Conservation (phyloP, 2,888 invertebrate species). For the Acanthococcus lagerstroemiae region DNA sequence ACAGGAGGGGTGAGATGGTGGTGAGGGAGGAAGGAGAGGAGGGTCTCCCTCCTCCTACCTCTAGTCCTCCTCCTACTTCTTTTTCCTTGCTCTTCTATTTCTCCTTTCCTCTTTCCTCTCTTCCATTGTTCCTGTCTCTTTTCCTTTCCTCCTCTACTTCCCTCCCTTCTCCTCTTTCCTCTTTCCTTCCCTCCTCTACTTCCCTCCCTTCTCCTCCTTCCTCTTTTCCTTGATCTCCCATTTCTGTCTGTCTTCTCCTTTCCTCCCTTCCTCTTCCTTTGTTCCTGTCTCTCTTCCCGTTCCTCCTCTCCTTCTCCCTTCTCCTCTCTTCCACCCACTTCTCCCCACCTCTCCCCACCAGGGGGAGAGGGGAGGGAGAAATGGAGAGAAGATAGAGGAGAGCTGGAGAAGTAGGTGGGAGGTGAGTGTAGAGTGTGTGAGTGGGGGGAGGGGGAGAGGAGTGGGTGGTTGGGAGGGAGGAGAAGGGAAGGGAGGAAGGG, state of each 20-base stretch:
- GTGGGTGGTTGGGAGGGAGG: too few species aligned
- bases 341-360: too few species aligned
- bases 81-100: background rate
- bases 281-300: background rate
- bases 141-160: background rate
- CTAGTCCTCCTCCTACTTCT: conserved; percentile 4
- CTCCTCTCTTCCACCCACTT: background rate
- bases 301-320: background rate
- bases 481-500: too few species aligned
- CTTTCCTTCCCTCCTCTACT: background rate
- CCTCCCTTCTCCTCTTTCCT: background rate
- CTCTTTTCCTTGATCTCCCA: background rate
- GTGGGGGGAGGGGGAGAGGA: conserved; percentile 4
- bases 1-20: background rate
- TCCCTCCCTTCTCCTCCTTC: background rate
- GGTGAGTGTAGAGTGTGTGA: too few species aligned
- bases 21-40: background rate
- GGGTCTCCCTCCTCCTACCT: background rate
- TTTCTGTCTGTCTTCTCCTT: background rate
- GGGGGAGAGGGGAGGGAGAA: conserved; percentile 52
- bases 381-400: conserved; percentile 41
- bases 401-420: too few species aligned
- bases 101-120: background rate
- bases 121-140: background rate
- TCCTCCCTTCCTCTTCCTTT: background rate